These are phyloP conservation scores for Zonitis immaculata DNA, from an alignment of 2,888 invertebrate genomes.

Conservation along the genomic window DNA sequence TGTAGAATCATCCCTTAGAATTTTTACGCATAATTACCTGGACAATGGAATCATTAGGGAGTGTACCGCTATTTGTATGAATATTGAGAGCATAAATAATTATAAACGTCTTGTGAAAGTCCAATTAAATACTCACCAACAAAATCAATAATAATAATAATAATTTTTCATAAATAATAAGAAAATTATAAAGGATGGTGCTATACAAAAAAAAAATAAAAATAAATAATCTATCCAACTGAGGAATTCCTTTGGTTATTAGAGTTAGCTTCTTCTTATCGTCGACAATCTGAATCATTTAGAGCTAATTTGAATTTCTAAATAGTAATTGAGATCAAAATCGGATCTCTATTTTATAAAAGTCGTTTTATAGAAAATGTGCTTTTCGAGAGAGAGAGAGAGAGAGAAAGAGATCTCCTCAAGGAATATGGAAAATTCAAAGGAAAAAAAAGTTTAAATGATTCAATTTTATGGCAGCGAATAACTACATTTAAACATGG, in stretches of 20 bases:
- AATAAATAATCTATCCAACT: too few relatives aligned
- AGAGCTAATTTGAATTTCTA: background rate
- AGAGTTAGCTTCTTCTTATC: background rate
- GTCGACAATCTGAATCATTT: background rate
- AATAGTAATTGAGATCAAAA: background rate
- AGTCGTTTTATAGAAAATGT: background rate
- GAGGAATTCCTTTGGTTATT: background rate
- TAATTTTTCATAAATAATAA: too few relatives aligned
- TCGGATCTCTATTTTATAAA: background rate
- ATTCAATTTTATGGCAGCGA: background rate
- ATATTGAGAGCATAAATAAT: background rate
- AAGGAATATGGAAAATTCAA: too few relatives aligned
- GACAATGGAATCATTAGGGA: too few relatives aligned
- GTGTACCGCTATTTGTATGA: background rate
- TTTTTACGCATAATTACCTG: too few relatives aligned
- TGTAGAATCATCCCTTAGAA: too few relatives aligned
- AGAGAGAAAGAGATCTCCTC: too few relatives aligned
- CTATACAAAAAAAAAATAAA: too few relatives aligned
- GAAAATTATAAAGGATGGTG: too few relatives aligned
- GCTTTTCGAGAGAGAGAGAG: background rate
- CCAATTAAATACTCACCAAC: background rate
- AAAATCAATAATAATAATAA: too few relatives aligned
- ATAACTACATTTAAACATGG: background rate
- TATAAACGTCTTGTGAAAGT: background rate
- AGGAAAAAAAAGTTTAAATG: background rate